Conservation (phyloP, 2,797 vertebrate genomes). For the Tinamus major region DNA sequence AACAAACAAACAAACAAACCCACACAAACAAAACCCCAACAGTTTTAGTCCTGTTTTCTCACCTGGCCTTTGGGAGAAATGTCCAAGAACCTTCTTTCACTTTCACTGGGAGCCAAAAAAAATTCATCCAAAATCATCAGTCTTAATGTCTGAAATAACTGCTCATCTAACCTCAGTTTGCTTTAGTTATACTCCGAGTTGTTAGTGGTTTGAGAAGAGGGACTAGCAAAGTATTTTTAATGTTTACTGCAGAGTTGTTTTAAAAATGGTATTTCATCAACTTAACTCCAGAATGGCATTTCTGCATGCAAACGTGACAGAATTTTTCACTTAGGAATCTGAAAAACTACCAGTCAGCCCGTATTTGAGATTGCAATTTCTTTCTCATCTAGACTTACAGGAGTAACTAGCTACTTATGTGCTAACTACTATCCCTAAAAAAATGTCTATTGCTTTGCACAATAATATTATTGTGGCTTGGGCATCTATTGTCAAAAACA, state of each 20-base stretch:
- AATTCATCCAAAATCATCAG: neutral
- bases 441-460: neutral
- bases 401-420: neutral
- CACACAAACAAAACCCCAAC: no score
- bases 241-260: neutral
- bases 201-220: neutral
- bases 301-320: neutral
- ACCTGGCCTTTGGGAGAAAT: neutral
- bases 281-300: neutral
- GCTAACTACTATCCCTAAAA: neutral
- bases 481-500: neutral
- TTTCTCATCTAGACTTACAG: neutral
- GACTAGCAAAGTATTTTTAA: neutral
- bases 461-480: neutral
- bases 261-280: neutral
- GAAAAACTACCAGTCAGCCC: neutral
- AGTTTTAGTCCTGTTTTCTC: neutral
- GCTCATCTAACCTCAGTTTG: neutral
- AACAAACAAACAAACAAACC: neutral
- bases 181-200: neutral
- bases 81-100: neutral
- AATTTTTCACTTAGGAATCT: neutral
- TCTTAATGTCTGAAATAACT: neutral
- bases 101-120: slow-evolving; percentile 6
- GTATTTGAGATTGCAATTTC: neutral